A percentile compares a stretch with the other conserved stretches of the same genome.
Conservation (phyloP, 2,888 invertebrate species). For the Arrhopalites spinosus region DNA sequence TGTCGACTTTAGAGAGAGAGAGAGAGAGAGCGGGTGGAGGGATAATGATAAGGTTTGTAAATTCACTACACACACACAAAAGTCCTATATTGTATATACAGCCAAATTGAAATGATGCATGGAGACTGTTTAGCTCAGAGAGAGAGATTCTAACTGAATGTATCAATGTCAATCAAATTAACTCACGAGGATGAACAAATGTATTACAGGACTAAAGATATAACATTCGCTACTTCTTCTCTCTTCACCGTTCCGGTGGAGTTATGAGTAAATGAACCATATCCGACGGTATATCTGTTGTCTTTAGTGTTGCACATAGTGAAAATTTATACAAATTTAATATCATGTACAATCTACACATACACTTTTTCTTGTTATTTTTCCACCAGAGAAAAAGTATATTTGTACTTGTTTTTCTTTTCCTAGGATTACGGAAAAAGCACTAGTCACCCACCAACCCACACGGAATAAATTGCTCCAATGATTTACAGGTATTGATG, state of each 20-base stretch:
- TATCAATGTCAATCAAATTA: constrained; percentile 7
- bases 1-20: background rate
- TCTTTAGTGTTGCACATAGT: no score
- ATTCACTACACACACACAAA: background rate
- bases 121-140: no score
- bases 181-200: background rate
- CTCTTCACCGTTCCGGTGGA: no score
- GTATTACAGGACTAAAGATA: no score
- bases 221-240: no score
- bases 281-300: no score
- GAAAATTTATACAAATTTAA: no score
- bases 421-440: background rate
- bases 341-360: no score
- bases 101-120: background rate
- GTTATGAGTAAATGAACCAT: no score
- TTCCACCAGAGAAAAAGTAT: no score
- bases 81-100: background rate
- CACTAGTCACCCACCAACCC: background rate
- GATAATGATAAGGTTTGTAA: constrained; percentile 1
- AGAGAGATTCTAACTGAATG: background rate
- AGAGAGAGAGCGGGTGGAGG: background rate
- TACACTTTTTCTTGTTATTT: no score
- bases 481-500: background rate
- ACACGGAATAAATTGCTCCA: background rate
- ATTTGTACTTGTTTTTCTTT: no score